Evolutionary conservation across 2,797 vertebrate species (phyloP), one percentile per base, ranked within the genome.

Genomic region (Artibeus jamaicensis): DNA sequence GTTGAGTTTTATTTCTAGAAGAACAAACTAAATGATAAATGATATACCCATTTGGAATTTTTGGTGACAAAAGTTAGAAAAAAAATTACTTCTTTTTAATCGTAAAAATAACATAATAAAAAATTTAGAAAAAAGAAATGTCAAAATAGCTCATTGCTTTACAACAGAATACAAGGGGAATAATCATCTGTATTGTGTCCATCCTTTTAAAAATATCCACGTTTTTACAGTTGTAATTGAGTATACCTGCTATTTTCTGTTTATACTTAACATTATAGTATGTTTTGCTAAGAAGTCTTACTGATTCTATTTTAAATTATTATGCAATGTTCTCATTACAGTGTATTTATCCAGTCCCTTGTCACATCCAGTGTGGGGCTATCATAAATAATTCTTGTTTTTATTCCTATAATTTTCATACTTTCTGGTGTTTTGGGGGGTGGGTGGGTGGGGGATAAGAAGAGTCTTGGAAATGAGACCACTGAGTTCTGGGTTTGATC

Each of bases 351-450:
- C 48, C 21, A 39, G 32, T 74, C 12, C 19, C 26, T 88, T 62
- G 48, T 62, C 48, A 2, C 5, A 6, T 44, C 48, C 84, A n/a
- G 94, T 26, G 4, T 74, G 53, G 57, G 21, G n/a, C 53, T 65
- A 26, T 68, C 50, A 42, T 42, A 86, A 83, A 83, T 68, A 70
- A 67, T 55, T 87, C 79, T 86, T 16, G 48, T 42, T 37, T 96
- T 85, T 83, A 81, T 77, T 91, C 24, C 48, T 65, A 24, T 84
- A 71, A 42, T 79, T 95, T 89, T 94, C 84, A 73, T 77, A 77
- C 11, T 91, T 73, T 48, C 57, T 87, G 71, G 7, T 42, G 65
- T 50, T 57, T 18, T 14, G 5, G 5, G 11, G 19, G 2, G 34
- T 21, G 21, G 4, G 26, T 0, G 9, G 32, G 74, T 10, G 18